These are phyloP conservation scores for Lagenorhynchus albirostris DNA, from an alignment of 2,113 vertebrate species.

Conservation along the genomic window DNA sequence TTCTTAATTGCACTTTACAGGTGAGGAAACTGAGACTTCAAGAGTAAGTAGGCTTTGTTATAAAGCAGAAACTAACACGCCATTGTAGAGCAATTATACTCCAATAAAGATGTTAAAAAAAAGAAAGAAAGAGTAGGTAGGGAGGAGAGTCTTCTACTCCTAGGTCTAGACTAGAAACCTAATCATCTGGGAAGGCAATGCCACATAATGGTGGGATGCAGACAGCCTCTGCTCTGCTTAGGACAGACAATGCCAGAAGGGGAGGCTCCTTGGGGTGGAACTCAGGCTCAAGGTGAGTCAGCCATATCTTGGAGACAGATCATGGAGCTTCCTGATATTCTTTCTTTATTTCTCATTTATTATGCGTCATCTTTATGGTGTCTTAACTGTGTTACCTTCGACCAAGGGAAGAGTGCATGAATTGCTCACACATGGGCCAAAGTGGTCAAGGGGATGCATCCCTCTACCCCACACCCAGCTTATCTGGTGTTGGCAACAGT, in stretches of 20 bases:
- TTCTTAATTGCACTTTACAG: background rate
- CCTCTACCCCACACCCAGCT: fast-evolving
- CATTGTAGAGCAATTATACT: too few species aligned
- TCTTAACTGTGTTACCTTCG: background rate
- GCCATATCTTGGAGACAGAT: background rate
- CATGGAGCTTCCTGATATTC: background rate
- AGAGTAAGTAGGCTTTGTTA: background rate
- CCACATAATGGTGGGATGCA: background rate
- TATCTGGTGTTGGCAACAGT: background rate
- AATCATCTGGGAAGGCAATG: background rate
- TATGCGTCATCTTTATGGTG: background rate
- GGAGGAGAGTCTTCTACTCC: background rate
- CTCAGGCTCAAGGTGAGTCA: background rate
- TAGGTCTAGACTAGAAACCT: background rate
- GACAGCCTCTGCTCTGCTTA: background rate
- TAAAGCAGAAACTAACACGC: too few species aligned
- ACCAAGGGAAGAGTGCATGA: background rate
- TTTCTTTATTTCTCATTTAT: background rate
- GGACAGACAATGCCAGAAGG: background rate
- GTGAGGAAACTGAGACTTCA: background rate
- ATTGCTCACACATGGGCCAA: background rate
- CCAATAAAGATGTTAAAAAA: too few species aligned
- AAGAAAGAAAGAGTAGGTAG: background rate
- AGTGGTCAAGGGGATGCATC: background rate
- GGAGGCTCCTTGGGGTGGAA: background rate